These are phyloP conservation scores for Puma concolor DNA, from an alignment of 2,113 vertebrate genomes.

Conservation along the genomic window DNA sequence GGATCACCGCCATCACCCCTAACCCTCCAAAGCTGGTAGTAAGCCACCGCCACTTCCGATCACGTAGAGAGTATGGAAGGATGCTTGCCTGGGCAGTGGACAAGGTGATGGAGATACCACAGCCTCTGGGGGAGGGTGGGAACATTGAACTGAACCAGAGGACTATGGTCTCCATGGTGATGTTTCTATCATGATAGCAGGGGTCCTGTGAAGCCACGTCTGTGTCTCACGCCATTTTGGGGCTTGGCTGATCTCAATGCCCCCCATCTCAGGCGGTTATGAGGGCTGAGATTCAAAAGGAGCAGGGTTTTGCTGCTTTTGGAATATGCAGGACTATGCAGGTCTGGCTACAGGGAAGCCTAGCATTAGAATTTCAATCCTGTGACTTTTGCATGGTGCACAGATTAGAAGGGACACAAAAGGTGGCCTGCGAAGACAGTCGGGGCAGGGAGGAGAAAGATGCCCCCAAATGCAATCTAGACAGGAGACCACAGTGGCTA, in stretches of 20 bases:
- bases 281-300: neutral
- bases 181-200: neutral
- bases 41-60: neutral
- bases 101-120: neutral
- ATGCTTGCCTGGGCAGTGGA: neutral
- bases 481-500: neutral
- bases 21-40: neutral
- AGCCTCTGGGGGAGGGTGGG: neutral
- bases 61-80: neutral
- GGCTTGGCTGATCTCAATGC: neutral
- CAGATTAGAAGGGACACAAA: neutral
- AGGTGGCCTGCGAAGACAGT: neutral
- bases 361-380: neutral
- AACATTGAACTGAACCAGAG: neutral
- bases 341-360: neutral
- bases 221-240: neutral
- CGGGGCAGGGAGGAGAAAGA: neutral
- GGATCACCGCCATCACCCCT: neutral
- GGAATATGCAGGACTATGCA: neutral
- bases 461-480: neutral
- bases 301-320: neutral
- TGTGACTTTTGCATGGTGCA: neutral
- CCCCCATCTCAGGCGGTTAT: neutral
- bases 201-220: neutral
- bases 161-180: neutral